Conservation (phyloP, 2,797 vertebrate genomes). For the Danio tinwini region DNA sequence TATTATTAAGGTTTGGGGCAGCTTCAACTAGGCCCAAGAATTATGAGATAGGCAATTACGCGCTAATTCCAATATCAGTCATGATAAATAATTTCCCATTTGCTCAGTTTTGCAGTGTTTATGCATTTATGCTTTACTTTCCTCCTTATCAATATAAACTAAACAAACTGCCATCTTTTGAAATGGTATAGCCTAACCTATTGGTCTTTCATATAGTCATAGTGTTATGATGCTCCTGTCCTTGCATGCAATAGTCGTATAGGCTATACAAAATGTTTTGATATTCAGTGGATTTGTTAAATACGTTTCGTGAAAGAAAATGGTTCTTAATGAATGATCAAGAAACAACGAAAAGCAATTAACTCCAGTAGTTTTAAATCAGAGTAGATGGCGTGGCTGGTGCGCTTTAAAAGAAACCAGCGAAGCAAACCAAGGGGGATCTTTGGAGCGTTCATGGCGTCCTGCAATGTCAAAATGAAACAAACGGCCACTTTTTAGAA, state of each 20-base stretch:
- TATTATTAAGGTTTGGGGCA: background rate
- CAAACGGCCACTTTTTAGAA: constrained; percentile 34
- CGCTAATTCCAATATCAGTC: too few species aligned
- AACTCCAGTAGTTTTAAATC: constrained; percentile 15
- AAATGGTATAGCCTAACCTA: background rate
- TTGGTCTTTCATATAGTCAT: background rate
- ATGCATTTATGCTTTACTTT: background rate
- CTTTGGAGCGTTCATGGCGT: constrained; percentile 48
- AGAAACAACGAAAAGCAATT: constrained; percentile 2
- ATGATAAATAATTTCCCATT: background rate
- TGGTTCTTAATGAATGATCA: background rate
- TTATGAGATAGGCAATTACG: too few species aligned
- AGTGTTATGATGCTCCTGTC: background rate
- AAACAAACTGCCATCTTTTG: background rate
- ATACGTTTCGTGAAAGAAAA: background rate
- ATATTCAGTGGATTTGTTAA: background rate
- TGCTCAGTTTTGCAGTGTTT: background rate
- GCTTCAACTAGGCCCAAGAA: too few species aligned
- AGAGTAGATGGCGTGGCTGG: constrained; percentile 8
- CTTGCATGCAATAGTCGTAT: background rate
- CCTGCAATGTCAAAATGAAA: constrained; percentile 46
- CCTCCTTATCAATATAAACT: background rate
- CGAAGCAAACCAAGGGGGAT: constrained; percentile 59
- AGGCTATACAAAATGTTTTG: background rate
- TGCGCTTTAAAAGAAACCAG: constrained; percentile 59